phyloP scores from a whole-genome alignment of 2,888 invertebrate genomes.

The Pseudococcus longispinus region DNA sequence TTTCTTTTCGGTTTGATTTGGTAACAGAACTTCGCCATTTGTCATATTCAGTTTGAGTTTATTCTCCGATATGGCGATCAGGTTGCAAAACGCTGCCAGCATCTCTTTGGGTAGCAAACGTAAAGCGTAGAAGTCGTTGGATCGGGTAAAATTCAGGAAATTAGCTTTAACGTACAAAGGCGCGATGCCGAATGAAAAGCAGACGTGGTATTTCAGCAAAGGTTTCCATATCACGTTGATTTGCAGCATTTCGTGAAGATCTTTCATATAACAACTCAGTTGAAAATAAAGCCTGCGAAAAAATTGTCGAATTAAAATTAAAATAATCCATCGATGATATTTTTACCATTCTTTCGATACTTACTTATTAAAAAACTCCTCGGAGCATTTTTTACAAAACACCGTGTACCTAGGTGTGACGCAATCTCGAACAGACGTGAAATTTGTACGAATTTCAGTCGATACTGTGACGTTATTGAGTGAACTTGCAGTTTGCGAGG shows the following conservation, averaged over 20 bases:
- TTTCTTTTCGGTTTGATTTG: constrained; percentile 34
- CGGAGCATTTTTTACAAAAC: constrained; percentile 78
- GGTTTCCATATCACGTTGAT: constrained; percentile 68
- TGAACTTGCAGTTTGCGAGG: constrained; percentile 61
- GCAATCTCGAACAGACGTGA: constrained; percentile 64
- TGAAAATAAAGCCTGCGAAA: constrained; percentile 72
- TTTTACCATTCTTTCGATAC: neutral
- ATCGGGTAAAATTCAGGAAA: constrained; percentile 2
- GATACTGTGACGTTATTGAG: neutral
- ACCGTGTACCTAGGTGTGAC: constrained; percentile 77
- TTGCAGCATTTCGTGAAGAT: constrained; percentile 70
- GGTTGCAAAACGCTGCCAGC: constrained; percentile 80
- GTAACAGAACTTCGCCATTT: neutral
- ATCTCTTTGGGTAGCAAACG: constrained; percentile 65
- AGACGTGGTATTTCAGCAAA: constrained; percentile 41
- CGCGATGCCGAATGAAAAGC: constrained; percentile 40
- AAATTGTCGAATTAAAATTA: neutral
- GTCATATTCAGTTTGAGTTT: constrained; percentile 70
- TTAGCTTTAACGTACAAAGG: neutral
- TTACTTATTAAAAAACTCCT: constrained; percentile 69
- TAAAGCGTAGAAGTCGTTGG: constrained; percentile 36
- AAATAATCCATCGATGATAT: neutral
- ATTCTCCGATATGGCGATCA: constrained; percentile 73
- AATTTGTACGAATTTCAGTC: constrained; percentile 62
- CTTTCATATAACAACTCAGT: constrained; percentile 73